Evolutionary conservation across 2,113 vertebrate genomes (phyloP), one percentile per base, ranked within the genome.

Genomic region (Pampusana beccarii): DNA sequence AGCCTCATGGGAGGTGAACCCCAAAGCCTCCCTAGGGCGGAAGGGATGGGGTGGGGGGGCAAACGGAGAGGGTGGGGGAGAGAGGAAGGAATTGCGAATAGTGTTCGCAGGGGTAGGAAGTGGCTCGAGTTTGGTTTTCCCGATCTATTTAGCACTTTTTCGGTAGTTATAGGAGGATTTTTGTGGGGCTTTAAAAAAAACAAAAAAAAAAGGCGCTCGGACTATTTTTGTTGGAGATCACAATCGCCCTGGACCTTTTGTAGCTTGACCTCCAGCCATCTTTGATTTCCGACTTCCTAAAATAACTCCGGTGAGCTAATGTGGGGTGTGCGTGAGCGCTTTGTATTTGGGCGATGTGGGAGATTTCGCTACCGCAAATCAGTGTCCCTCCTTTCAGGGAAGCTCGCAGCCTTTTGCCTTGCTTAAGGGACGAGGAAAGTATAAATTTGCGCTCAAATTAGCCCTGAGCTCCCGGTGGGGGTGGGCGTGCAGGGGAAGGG

Each of bases 281-380:
- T 98, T 98, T 98, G 98, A 98, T 98, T 98, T 98, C 98, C 97
- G 97, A 98, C 98, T 98, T 98, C 98, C 98, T 98, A 98, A 98
- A 98, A 98, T 98, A 98, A 98, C 98, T 97, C 96, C 96, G 96
- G 98, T 97, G 83, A 83, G 97, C 96, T 83, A 67, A 95, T 83
- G 92, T 72, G 97, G 96, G 87, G 95, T 91, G 83, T 74, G 96
- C 58, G 58, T 33, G 90, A 77, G 64, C 69, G 94, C 91, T 91
- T 94, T 87, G 93, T 86, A 80, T 65, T 34, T 12, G 80, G 92
- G 64, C 34, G 69, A 67, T 15, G 80, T 28, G 11, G 50, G n/a
- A 23, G 65, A 28, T 36, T 34, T 24, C 2, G 66, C 16, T 48
- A 1, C 10, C 50, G 42, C 54, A 65, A 8, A 57, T 58, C 69